Conservation (phyloP, 1,140 invertebrate genomes). For the Eumaeus atala region DNA sequence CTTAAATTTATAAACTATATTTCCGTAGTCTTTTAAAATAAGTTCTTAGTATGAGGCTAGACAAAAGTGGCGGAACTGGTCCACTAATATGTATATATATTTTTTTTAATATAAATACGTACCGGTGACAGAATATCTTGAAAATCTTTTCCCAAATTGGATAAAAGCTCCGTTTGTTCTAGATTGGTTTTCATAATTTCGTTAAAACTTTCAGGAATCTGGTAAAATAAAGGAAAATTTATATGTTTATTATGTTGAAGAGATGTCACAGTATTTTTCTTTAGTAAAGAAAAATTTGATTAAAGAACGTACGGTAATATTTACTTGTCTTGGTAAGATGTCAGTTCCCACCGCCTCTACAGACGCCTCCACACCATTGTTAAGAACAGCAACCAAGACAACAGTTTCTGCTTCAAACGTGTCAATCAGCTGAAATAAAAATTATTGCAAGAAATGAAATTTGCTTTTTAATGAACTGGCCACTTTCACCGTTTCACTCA, state of each 20-base stretch:
- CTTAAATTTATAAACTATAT: too few relatives aligned
- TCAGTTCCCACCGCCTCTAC: constrained; percentile 43
- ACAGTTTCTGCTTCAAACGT: constrained; percentile 52
- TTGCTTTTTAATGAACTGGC: constrained; percentile 12
- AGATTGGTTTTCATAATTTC: constrained; percentile 29
- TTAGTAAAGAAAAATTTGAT: too few relatives aligned
- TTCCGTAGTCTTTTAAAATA: too few relatives aligned
- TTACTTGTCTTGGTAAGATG: constrained; percentile 35
- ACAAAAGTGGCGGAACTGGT: too few relatives aligned
- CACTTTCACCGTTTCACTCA: too few relatives aligned
- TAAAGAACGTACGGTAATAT: constrained; percentile 49
- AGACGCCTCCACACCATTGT: constrained; percentile 42
- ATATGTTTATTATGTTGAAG: not conserved
- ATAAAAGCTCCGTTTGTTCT: constrained; percentile 34
- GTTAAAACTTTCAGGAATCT: constrained; percentile 39
- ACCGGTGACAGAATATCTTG: constrained; percentile 39
- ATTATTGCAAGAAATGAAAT: constrained; percentile 15
- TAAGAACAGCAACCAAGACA: constrained; percentile 39
- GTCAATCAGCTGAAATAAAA: constrained; percentile 41
- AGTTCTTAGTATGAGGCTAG: too few relatives aligned
- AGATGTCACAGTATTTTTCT: too few relatives aligned
- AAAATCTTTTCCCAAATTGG: constrained; percentile 41
- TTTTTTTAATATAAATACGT: constrained; percentile 26
- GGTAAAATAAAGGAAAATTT: constrained; percentile 13
- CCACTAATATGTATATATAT: too few relatives aligned